Evolutionary conservation across 2,113 vertebrate genomes (phyloP).

Genomic region (Mastomys natalensis): DNA sequence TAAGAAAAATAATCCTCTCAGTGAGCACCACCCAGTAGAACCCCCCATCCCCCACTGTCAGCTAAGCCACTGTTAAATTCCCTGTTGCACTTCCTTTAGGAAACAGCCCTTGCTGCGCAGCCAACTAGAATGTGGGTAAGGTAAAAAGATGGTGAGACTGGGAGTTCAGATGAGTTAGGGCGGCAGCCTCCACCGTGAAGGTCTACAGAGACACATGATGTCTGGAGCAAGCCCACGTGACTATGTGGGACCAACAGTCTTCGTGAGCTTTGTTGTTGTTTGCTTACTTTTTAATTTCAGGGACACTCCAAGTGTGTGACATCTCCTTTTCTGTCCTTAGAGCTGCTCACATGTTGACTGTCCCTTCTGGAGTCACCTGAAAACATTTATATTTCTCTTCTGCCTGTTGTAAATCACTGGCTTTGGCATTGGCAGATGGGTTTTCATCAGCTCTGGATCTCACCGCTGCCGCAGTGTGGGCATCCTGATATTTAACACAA

Average conservation of each 20-base stretch:
- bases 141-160: conserved; percentile 36
- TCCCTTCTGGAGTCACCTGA: neutral
- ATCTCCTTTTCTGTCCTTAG: neutral
- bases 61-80: neutral
- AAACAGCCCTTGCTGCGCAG: neutral
- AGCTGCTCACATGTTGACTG: neutral
- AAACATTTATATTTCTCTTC: neutral
- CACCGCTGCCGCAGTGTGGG: conserved; percentile 39
- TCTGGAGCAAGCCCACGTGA: neutral
- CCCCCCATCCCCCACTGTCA: neutral
- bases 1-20: neutral
- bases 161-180: conserved; percentile 40
- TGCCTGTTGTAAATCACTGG: neutral
- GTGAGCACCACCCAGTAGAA: neutral
- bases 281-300: conserved; percentile 5
- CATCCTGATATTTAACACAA: conserved; percentile 76
- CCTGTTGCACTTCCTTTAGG: conserved; percentile 30
- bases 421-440: conserved; percentile 52
- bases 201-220: conserved; percentile 40
- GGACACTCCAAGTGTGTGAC: neutral
- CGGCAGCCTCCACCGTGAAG: neutral
- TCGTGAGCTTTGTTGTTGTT: neutral
- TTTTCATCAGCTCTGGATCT: neutral
- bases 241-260: neutral
- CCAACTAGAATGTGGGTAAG: conserved; percentile 3